A percentile compares a stretch with the other conserved stretches of the same genome.
These are phyloP conservation scores for Leguminivora glycinivorella DNA, from an alignment of 1,140 invertebrate genomes.

Conservation along the genomic window DNA sequence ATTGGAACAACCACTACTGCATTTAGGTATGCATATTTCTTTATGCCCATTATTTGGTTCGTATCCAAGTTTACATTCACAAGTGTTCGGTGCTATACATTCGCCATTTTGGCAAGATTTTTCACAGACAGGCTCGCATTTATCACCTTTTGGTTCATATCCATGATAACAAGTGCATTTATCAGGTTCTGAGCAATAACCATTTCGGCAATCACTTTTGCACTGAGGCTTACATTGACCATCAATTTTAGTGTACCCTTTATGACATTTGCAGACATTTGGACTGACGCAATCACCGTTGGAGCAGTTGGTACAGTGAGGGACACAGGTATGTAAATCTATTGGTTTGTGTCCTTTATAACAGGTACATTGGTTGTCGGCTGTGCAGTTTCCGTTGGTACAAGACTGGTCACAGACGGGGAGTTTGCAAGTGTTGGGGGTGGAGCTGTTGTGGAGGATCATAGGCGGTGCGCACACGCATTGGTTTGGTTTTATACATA, in stretches of 20 bases:
- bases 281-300: constrained; percentile 21
- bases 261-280: constrained; percentile 16
- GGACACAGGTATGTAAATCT: constrained; percentile 47
- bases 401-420: constrained; percentile 33
- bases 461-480: constrained; percentile 50
- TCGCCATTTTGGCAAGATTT: constrained; percentile 73
- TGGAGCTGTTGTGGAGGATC: constrained; percentile 33
- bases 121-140: constrained; percentile 49
- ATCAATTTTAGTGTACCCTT: not conserved
- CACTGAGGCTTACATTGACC: constrained; percentile 34
- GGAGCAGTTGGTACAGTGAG: constrained; percentile 46
- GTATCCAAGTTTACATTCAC: constrained; percentile 81
- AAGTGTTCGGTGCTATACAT: constrained; percentile 76
- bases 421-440: constrained; percentile 24
- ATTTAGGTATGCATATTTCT: constrained; percentile 13
- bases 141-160: constrained; percentile 31
- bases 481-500: constrained; percentile 60
- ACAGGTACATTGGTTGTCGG: constrained; percentile 76
- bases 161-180: constrained; percentile 44
- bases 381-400: constrained; percentile 71
- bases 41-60: constrained; percentile 19
- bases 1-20: constrained; percentile 40
- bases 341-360: constrained; percentile 62
- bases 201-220: constrained; percentile 43
- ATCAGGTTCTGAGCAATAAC: constrained; percentile 26